Base-by-base conservation (phyloP, 1,140 invertebrate species). In the Bathynomus jamesi region DNA sequence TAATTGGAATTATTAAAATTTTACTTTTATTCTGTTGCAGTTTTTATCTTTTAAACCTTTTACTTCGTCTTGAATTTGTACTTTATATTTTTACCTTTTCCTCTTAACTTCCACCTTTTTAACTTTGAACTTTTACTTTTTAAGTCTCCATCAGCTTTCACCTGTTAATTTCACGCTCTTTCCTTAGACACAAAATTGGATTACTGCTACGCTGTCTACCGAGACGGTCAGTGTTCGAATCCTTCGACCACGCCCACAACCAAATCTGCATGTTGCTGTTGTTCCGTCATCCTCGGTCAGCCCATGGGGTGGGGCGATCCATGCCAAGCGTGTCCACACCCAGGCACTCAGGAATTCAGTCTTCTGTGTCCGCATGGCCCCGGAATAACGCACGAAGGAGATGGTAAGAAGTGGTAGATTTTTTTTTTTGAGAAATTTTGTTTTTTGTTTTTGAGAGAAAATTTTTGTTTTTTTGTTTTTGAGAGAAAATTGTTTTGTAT, bases 261-360 rank as follows among this genome's bases (percentile, higher is more conserved):
- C 0, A 90, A 91, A 80, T 94, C 92, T 3, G 88, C 88, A 78
- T 95, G 93, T 69, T 93, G 91, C 78, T 95, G 93, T 79, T 93
- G 91, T 80, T 88, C 89, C 0, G 87, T 89, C 2, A 87, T 88
- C 27, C 78, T 86, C 60, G 88, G 88, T 7, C 85, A 89, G 69
- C 87, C 87, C 0, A 86, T 90, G 81, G 92, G 89, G 11, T 95
- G 92, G 92, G 93, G 93, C 17, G 89, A 87, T 2, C 87, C 85
- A 2, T 95, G 92, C 82, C 87, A 90, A 78, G 82, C 87, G 0
- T 95, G 93, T 81, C 93, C 92, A 0, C 80, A 86, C 67, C 86
- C 86, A 0, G 88, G 87, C 0, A 87, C 87, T 28, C 82, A 85
- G 1, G 90, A 92, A 66, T 94, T 90, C 80, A 86, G 89, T 28